phyloP scores from a whole-genome alignment of 1,140 invertebrate genomes.

The Lycorma delicatula region DNA sequence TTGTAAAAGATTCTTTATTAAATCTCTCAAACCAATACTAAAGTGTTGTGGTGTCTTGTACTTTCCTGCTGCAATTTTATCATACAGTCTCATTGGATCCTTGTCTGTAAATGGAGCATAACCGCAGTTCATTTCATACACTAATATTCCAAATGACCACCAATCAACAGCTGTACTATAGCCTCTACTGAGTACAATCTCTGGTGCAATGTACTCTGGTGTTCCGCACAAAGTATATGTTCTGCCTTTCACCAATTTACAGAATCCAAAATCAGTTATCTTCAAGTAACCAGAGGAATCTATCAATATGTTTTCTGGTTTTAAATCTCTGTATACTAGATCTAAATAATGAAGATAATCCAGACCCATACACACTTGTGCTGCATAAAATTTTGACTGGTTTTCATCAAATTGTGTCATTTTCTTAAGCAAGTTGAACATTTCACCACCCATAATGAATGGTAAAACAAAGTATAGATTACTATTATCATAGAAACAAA shows the following conservation, averaged over 20 bases:
- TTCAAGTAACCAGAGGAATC: slow-evolving; percentile 63
- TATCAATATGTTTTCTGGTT: slow-evolving; percentile 94
- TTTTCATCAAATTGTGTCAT: slow-evolving; percentile 68
- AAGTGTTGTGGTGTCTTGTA: slow-evolving; percentile 62
- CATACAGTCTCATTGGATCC: slow-evolving; percentile 84
- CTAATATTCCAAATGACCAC: slow-evolving; percentile 88
- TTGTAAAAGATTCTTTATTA: slow-evolving; percentile 77
- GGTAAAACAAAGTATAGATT: slow-evolving; percentile 79
- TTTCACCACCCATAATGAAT: slow-evolving; percentile 71
- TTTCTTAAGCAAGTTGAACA: slow-evolving; percentile 68
- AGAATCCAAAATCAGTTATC: slow-evolving; percentile 27
- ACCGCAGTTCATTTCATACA: slow-evolving; percentile 77
- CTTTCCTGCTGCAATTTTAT: slow-evolving; percentile 69
- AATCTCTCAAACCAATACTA: slow-evolving; percentile 68
- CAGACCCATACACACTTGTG: slow-evolving; percentile 82
- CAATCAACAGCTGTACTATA: slow-evolving; percentile 95
- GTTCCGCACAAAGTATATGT: slow-evolving; percentile 95
- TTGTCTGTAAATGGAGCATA: slow-evolving; percentile 74
- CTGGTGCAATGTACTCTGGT: slow-evolving; percentile 91
- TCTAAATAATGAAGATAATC: slow-evolving; percentile 91
- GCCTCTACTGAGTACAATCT: slow-evolving; percentile 88
- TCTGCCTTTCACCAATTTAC: slow-evolving; percentile 25
- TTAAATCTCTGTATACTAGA: slow-evolving; percentile 87
- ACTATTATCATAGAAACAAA: slow-evolving; percentile 76
- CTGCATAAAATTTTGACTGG: slow-evolving; percentile 82